Percentiles rank a stretch among this genome's conserved stretches.
Evolutionary conservation across 2,113 vertebrate genomes (phyloP).

Genomic region (Phaethornis superciliosus): DNA sequence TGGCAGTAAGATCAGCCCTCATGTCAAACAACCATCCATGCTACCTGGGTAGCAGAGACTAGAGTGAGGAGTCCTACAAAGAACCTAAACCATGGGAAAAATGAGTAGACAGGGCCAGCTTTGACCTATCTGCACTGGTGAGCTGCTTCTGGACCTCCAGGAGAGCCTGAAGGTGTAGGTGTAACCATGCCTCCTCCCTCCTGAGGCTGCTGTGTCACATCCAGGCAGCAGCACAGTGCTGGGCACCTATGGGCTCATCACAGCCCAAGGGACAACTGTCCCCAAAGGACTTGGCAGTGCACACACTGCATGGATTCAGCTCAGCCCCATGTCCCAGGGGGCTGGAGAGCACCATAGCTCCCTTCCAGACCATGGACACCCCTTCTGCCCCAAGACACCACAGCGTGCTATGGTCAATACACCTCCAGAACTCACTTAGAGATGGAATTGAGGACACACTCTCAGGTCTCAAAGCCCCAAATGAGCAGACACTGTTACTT

Average conservation of each 20-base stretch:
- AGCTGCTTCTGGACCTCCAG: neutral
- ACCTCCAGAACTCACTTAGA: neutral
- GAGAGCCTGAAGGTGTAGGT: neutral
- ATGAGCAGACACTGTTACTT: neutral
- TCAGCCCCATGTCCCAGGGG: accelerated
- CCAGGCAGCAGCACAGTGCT: neutral
- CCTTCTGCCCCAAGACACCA: neutral
- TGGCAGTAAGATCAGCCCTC: neutral
- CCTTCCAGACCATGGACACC: neutral
- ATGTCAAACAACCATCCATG: neutral
- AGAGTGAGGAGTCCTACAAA: neutral
- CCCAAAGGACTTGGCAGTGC: neutral
- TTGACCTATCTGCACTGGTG: neutral
- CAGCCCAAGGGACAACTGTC: neutral
- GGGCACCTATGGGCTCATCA: accelerated
- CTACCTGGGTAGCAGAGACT: neutral
- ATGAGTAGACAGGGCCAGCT: neutral
- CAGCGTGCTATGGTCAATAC: neutral
- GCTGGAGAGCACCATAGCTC: neutral
- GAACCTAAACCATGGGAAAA: neutral
- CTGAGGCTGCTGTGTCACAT: neutral
- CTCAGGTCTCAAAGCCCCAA: neutral
- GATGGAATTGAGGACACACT: neutral
- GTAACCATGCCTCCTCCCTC: neutral
- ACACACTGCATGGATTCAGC: accelerated